Evolutionary conservation across 1,140 invertebrate genomes (phyloP).

Genomic region (Telenomus remus): DNA sequence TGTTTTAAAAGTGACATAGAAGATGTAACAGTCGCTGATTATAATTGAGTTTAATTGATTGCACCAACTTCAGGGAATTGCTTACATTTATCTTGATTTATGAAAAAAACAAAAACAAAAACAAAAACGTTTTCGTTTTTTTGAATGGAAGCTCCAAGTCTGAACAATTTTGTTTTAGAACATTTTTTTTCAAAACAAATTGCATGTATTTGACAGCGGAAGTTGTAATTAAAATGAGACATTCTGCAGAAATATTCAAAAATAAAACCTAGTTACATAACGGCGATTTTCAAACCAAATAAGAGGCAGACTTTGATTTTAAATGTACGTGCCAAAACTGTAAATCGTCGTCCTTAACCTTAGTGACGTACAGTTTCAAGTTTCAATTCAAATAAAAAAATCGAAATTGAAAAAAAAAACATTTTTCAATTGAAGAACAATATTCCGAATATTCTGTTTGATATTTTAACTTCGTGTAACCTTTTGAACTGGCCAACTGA

Average conservation of each 20-base stretch:
- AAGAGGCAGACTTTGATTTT: slow-evolving; percentile 1
- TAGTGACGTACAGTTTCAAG: slow-evolving; percentile 6
- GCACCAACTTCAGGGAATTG: slow-evolving; percentile 1
- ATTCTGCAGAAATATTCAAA: background rate
- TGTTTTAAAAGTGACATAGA: slow-evolving; percentile 1
- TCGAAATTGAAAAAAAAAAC: too few relatives aligned
- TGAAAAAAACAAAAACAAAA: background rate
- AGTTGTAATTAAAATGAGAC: too few relatives aligned
- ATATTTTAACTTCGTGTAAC: too few relatives aligned
- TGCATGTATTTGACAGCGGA: too few relatives aligned
- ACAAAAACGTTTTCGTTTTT: too few relatives aligned
- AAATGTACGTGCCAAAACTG: slow-evolving; percentile 26
- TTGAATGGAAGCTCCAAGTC: too few relatives aligned
- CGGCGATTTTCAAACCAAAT: slow-evolving; percentile 6
- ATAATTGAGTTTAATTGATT: slow-evolving; percentile 3
- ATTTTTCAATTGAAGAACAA: too few relatives aligned
- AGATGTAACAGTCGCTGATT: background rate
- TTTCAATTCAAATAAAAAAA: background rate
- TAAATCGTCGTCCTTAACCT: slow-evolving; percentile 23
- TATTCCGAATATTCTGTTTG: too few relatives aligned
- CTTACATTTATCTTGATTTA: background rate
- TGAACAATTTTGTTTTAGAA: too few relatives aligned
- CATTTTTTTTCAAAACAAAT: too few relatives aligned
- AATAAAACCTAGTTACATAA: slow-evolving; percentile 9
- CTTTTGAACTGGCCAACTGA: too few relatives aligned